These are phyloP conservation scores for Boulengeromyrus knoepffleri DNA, from an alignment of 2,113 vertebrate species.

Conservation along the genomic window DNA sequence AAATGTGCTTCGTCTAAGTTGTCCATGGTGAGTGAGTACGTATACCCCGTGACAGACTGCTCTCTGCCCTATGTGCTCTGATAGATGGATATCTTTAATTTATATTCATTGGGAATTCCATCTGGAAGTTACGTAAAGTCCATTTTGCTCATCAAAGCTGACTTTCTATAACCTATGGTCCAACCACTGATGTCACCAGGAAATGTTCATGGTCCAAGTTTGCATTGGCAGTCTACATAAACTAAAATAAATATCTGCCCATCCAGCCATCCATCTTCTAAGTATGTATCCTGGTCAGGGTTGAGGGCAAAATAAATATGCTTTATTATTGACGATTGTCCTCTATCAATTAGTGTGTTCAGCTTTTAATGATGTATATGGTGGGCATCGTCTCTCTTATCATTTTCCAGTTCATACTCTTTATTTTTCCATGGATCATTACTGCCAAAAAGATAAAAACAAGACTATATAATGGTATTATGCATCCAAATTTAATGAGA, in stretches of 20 bases:
- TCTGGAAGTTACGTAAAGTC: not conserved
- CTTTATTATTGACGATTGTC: not conserved
- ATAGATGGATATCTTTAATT: not conserved
- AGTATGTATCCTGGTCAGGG: not conserved
- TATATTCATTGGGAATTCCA: not conserved
- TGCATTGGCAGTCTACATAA: not conserved
- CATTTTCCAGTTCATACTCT: not conserved
- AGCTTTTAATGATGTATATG: not conserved
- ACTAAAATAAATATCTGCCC: not conserved
- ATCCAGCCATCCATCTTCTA: not conserved
- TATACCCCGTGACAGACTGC: not conserved
- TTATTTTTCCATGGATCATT: not conserved
- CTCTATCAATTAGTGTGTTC: not conserved
- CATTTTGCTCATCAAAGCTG: not conserved
- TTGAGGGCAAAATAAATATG: not conserved
- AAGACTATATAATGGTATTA: constrained; percentile 3
- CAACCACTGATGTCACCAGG: not conserved
- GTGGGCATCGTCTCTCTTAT: not conserved
- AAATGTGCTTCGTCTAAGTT: not conserved
- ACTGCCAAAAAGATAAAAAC: constrained; percentile 1
- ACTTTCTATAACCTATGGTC: not conserved
- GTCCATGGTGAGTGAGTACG: not conserved
- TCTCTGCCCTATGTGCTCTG: not conserved
- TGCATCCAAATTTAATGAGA: not conserved
- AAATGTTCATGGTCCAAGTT: not conserved